Evolutionary conservation across 1,140 invertebrate species (phyloP).

Genomic region (Caerostris extrusa): DNA sequence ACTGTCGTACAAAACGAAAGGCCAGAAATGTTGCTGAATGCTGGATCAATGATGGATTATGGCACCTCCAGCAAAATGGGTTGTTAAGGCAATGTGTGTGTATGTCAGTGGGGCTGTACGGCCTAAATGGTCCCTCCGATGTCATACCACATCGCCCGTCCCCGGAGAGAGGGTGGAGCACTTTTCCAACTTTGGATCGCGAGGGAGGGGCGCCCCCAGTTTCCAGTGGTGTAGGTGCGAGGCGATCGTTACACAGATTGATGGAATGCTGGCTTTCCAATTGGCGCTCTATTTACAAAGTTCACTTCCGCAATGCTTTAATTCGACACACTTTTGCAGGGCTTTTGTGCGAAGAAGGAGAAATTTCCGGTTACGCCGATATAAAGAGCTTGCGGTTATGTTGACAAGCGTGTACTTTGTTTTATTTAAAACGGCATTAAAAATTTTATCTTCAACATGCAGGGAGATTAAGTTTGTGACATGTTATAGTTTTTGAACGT

Average conservation of each 20-base stretch:
- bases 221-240: constrained; percentile 29
- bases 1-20: background rate
- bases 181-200: constrained; percentile 4
- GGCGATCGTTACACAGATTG: constrained; percentile 40
- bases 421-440: no score
- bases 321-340: background rate
- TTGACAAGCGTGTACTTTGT: no score
- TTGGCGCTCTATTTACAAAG: constrained; percentile 45
- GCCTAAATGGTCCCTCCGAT: constrained; percentile 38
- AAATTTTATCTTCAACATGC: no score
- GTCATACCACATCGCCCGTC: constrained; percentile 10
- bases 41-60: constrained; percentile 59
- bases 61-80: constrained; percentile 37
- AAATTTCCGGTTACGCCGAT: background rate
- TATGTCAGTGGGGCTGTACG: constrained; percentile 19
- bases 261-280: constrained; percentile 28
- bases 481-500: no score
- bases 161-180: constrained; percentile 42
- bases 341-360: background rate
- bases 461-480: no score
- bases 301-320: constrained; percentile 42
- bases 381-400: background rate
- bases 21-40: background rate
- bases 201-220: constrained; percentile 3
- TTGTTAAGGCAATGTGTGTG: constrained; percentile 50